Base-by-base conservation (phyloP, 2,797 vertebrate genomes). In the Chaenodraco wilsoni region DNA sequence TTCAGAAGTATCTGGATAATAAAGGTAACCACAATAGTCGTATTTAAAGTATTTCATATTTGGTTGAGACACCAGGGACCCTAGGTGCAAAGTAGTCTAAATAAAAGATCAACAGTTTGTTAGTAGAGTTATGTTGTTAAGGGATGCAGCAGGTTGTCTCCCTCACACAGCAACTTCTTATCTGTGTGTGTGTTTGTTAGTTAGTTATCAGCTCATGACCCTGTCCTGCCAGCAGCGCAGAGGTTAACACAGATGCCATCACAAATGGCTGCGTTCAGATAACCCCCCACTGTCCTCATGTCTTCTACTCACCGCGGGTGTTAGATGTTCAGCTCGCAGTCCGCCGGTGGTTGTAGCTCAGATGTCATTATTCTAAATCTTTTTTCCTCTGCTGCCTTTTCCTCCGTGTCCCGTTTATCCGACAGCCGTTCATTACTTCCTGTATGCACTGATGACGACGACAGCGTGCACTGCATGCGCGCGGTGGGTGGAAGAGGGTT, bases 381-480 rank as follows among this genome's bases (percentile, higher is more conserved):
- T 58, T 9, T 44, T 73, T 54, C 45, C 40, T 61, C 57, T 15
- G 9, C 37, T 66, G 45, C 52, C 43, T 69, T 37, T 37, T 57
- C 49, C 71, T 70, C 61, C 79, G 45, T 19, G 66, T 27, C 31
- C 63, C 65, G 75, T 63, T 76, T 2, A 69, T 9, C 58, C 21
- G 23, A 61, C 46, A 44, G 57, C 19, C 69, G 64, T 40, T 19
- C 81, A 76, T 74, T 72, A 90, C 91, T 93, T 93, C 91, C 92
- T 89, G 81, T 76, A 69, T 83, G 65, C 13, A 16, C 57, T 19
- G 76, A 67, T 91, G 90, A 92, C 91, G 91, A 46, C 69, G 52
- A 11, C 67, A 27, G 9, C 77, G 76, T 40, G 70, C 65, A 37
- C 40, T 0, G 50, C 12, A 17, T 60, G 74, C 73, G 76, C 48